Evolutionary conservation across 2,888 invertebrate genomes (phyloP).

Genomic region (Antheraea assamensis): DNA sequence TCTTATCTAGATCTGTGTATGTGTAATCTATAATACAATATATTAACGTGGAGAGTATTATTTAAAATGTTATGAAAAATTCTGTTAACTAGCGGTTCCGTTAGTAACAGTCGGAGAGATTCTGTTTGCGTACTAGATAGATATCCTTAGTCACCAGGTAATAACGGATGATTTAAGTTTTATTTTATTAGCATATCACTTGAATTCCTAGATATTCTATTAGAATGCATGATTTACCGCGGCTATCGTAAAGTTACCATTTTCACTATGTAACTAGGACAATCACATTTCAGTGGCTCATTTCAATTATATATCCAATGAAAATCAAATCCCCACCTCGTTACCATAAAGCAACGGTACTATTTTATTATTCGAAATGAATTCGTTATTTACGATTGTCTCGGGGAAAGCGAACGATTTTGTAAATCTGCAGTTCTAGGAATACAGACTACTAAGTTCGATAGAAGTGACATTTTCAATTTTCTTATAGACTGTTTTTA

Average conservation of each 20-base stretch:
- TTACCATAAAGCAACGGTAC: constrained; percentile 23
- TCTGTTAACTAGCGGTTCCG: neutral
- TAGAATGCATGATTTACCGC: neutral
- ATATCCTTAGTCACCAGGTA: neutral
- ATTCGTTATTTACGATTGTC: constrained; percentile 67
- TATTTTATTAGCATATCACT: neutral
- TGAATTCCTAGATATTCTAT: constrained; percentile 3
- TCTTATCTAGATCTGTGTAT: neutral
- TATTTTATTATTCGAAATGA: constrained; percentile 65
- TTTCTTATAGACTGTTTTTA: neutral
- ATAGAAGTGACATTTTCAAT: neutral
- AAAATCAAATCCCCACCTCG: constrained; percentile 7
- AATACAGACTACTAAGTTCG: neutral
- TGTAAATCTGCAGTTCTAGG: constrained; percentile 11
- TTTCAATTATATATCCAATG: constrained; percentile 4
- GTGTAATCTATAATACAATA: neutral
- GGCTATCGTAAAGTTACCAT: neutral
- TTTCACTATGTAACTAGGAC: constrained; percentile 15
- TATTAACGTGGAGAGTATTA: neutral
- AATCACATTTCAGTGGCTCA: constrained; percentile 5
- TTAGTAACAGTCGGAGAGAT: neutral
- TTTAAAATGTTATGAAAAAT: too few relatives aligned
- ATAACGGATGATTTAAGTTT: neutral
- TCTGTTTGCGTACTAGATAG: neutral
- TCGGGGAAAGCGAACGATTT: constrained; percentile 56